Evolutionary conservation across 2,797 vertebrate genomes (phyloP).

Genomic region (Loris lydekkerianus): DNA sequence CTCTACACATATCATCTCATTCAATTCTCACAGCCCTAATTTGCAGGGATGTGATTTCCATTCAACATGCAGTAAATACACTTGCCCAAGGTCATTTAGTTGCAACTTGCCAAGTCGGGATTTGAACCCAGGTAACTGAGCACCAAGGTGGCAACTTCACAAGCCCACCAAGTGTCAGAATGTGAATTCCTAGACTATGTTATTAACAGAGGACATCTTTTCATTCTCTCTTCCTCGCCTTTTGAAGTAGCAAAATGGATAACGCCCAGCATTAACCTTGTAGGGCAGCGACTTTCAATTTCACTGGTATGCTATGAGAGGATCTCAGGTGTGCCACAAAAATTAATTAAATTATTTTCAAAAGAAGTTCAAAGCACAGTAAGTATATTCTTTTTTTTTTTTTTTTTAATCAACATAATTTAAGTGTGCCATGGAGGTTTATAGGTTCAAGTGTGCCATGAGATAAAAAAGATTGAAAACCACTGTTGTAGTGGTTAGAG

Average conservation of each 20-base stretch:
- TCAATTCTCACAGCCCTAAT: not conserved
- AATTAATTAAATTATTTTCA: no score
- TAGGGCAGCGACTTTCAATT: no score
- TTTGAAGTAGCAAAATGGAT: not conserved
- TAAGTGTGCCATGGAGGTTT: no score
- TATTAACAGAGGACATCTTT: not conserved
- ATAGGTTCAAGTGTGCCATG: no score
- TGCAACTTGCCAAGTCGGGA: not conserved
- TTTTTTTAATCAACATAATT: no score
- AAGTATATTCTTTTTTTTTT: no score
- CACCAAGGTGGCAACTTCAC: fast-evolving
- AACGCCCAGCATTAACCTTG: not conserved
- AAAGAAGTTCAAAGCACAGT: no score
- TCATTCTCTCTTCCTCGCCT: not conserved
- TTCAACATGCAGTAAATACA: fast-evolving
- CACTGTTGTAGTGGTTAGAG: not conserved
- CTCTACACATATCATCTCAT: not conserved
- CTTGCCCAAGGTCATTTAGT: not conserved
- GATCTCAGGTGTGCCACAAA: no score
- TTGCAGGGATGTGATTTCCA: fast-evolving
- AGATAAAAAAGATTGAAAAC: no score
- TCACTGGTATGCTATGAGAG: no score
- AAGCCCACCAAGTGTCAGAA: not conserved
- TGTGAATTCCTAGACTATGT: fast-evolving
- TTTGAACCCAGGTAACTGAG: not conserved